Evolutionary conservation across 2,113 vertebrate species (phyloP).

Genomic region (Rousettus leschenaultii): DNA sequence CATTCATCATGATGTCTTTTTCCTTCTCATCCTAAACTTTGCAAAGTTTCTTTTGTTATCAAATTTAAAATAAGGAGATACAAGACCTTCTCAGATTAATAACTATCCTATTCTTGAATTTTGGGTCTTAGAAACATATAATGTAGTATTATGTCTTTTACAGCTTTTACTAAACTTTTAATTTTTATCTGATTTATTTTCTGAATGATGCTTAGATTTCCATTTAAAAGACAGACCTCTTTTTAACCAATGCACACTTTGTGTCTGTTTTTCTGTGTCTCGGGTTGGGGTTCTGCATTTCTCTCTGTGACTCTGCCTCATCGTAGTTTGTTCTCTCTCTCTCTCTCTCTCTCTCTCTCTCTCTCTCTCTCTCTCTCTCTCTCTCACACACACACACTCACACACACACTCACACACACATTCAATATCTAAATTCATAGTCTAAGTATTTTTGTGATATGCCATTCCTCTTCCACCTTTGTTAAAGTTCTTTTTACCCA

Average conservation of each 20-base stretch:
- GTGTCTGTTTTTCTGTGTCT: background rate
- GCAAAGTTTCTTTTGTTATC: constrained; percentile 48
- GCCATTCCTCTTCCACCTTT: background rate
- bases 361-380: background rate
- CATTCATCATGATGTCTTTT: background rate
- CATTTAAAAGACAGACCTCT: background rate
- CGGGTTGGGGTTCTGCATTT: background rate
- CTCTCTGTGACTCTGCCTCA: background rate
- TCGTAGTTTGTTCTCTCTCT: background rate
- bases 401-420: background rate
- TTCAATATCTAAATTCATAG: background rate
- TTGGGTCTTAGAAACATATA: background rate
- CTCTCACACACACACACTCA: background rate
- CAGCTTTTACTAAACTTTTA: background rate
- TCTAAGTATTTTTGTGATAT: background rate
- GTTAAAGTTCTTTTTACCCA: background rate
- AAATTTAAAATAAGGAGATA: constrained; percentile 55
- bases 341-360: background rate
- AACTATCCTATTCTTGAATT: background rate
- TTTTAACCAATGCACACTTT: background rate
- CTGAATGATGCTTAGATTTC: background rate
- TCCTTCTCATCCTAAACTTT: background rate
- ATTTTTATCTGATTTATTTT: background rate
- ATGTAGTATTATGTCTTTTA: background rate
- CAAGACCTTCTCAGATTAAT: background rate